Evolutionary conservation across 2,888 invertebrate genomes (phyloP).

Genomic region (Spisula solida): DNA sequence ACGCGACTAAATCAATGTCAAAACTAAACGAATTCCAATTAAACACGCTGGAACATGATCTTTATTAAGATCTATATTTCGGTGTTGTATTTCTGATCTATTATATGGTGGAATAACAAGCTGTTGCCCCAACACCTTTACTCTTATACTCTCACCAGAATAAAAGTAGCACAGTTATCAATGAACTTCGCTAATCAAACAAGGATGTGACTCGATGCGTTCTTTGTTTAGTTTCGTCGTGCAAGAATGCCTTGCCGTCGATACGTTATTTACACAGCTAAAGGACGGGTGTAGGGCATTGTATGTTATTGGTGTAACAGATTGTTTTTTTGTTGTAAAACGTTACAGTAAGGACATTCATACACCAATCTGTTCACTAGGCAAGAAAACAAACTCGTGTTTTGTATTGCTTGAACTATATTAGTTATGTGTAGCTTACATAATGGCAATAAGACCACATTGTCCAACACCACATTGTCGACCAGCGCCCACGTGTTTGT

Average conservation of each 20-base stretch:
- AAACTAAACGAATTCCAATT: too few species aligned
- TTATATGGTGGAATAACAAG: not conserved
- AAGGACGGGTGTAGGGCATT: not conserved
- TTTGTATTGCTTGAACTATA: not conserved
- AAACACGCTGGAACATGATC: not conserved
- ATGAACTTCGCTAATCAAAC: conserved; percentile 36
- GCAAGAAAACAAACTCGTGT: not conserved
- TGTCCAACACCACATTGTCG: too few species aligned
- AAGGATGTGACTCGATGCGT: not conserved
- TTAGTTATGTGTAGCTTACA: not conserved
- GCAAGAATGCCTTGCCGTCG: not conserved
- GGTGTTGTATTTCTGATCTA: not conserved
- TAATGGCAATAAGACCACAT: too few species aligned
- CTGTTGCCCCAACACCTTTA: not conserved
- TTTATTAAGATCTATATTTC: not conserved
- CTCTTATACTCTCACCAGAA: not conserved
- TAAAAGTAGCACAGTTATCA: not conserved
- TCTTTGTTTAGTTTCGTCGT: conserved; percentile 30
- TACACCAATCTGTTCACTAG: not conserved
- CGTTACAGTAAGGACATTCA: conserved; percentile 13
- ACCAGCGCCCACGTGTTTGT: too few species aligned
- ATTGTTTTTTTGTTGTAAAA: conserved; percentile 21
- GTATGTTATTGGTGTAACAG: conserved; percentile 29
- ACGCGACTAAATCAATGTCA: too few species aligned
- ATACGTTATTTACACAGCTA: conserved; percentile 22